These are phyloP conservation scores for Bergia puertoricense DNA, from an alignment of 92 coral and sea anemone genomes.

Conservation along the genomic window DNA sequence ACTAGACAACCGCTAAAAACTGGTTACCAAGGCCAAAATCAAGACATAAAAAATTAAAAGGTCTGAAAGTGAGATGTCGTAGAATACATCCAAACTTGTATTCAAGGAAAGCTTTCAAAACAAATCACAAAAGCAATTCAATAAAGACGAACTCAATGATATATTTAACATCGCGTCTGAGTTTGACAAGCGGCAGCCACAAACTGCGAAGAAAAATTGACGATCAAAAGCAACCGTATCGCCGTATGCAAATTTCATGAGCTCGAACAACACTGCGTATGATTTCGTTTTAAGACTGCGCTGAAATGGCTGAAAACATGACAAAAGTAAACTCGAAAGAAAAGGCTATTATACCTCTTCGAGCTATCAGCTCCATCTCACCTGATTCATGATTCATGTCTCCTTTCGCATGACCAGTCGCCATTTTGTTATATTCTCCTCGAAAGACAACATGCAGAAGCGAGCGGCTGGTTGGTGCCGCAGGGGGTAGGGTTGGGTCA, in stretches of 20 bases:
- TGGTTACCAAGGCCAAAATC: background rate
- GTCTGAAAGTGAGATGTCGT: background rate
- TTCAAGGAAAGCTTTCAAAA: background rate
- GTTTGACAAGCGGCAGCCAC: background rate
- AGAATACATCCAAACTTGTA: background rate
- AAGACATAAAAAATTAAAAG: background rate
- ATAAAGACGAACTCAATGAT: background rate
- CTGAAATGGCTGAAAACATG: background rate
- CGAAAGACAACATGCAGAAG: background rate
- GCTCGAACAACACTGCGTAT: conserved; percentile 7
- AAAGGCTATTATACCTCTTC: conserved; percentile 18
- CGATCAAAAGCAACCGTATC: conserved; percentile 12
- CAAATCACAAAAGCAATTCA: background rate
- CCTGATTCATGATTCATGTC: conserved; percentile 28
- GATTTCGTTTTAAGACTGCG: background rate
- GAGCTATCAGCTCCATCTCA: conserved; percentile 29
- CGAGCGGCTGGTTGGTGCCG: background rate
- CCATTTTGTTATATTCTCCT: conserved; percentile 9
- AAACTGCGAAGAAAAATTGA: background rate
- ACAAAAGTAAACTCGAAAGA: background rate
- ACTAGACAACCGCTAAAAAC: background rate
- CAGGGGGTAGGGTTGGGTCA: conserved; percentile 30
- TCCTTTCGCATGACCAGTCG: conserved; percentile 10
- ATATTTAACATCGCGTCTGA: background rate
- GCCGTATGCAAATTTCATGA: conserved; percentile 26